Conservation (phyloP, 2,797 vertebrate genomes). For the Dallia pectoralis region DNA sequence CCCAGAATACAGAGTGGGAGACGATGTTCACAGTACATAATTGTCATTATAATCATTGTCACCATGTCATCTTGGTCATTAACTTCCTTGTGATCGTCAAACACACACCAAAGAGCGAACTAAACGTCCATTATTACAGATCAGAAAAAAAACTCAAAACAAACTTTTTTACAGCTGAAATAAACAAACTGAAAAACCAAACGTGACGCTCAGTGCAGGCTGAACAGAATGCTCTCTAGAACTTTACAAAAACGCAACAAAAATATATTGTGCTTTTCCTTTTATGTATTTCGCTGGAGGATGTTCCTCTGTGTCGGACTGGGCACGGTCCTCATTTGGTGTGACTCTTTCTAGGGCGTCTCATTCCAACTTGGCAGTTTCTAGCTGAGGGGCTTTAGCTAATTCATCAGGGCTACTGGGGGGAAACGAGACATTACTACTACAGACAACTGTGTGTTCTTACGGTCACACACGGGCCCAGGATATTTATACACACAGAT, state of each 20-base stretch:
- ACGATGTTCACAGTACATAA: constrained; percentile 67
- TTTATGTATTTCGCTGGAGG: constrained; percentile 35
- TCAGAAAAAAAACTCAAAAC: constrained; percentile 61
- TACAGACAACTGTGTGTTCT: constrained; percentile 29
- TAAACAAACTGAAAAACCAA: constrained; percentile 17
- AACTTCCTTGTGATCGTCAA: constrained; percentile 56
- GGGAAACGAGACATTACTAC: constrained; percentile 13
- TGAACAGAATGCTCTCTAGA: constrained; percentile 60
- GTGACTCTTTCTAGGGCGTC: constrained; percentile 28
- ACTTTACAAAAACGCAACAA: constrained; percentile 55
- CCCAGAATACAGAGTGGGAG: constrained; percentile 41
- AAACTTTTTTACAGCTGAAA: constrained; percentile 67
- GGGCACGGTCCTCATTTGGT: constrained; percentile 12
- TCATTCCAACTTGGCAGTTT: constrained; percentile 43
- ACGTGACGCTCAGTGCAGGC: constrained; percentile 62
- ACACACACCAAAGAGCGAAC: constrained; percentile 60
- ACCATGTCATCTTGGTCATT: constrained; percentile 46
- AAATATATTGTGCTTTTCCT: constrained; percentile 67
- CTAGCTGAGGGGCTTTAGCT: constrained; percentile 28
- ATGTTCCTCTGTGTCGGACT: constrained; percentile 17
- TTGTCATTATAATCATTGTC: constrained; percentile 49
- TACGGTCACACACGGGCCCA: constrained; percentile 24
- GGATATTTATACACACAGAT: constrained; percentile 31
- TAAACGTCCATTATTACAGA: constrained; percentile 66
- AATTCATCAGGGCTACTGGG: constrained; percentile 17